Conservation (phyloP, 2,113 vertebrate species). For the Stigmatopora nigra region DNA sequence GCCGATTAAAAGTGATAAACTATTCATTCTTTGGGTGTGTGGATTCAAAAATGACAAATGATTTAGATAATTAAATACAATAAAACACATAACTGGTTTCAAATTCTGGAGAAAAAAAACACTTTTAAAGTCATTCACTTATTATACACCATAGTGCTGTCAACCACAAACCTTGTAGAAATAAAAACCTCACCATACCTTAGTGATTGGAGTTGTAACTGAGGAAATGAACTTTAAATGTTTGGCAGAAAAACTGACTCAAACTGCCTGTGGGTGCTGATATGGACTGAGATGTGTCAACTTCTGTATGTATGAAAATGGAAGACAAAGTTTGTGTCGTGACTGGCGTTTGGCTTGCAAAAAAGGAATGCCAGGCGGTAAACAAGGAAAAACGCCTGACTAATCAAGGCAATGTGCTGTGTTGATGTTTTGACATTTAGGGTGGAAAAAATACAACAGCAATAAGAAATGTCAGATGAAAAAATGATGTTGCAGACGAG, state of each 20-base stretch:
- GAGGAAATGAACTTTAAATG: not conserved
- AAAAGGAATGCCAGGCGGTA: constrained; percentile 1
- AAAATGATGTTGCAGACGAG: constrained; percentile 32
- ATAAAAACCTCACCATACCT: not conserved
- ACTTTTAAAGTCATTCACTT: too few species aligned
- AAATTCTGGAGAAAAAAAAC: too few species aligned
- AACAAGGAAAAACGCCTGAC: constrained; percentile 3
- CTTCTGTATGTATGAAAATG: not conserved
- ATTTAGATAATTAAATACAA: too few species aligned
- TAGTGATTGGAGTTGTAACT: not conserved
- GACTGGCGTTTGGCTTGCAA: constrained; percentile 1
- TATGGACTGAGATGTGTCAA: not conserved
- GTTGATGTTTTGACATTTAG: constrained; percentile 38
- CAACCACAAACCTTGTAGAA: not conserved
- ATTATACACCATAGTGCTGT: too few species aligned
- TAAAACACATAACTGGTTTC: too few species aligned
- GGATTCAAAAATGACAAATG: too few species aligned
- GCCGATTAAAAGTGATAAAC: too few species aligned
- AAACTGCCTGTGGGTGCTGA: not conserved
- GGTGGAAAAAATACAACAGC: constrained; percentile 4
- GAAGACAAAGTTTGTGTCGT: constrained; percentile 2
- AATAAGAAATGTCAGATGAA: constrained; percentile 23
- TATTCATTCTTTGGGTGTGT: too few species aligned
- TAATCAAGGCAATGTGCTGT: constrained; percentile 20
- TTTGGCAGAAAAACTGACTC: not conserved